Percentiles rank a stretch among this genome's conserved stretches.
These are phyloP conservation scores for Orientallactaga bullata DNA, from an alignment of 2,113 vertebrate genomes.

Conservation along the genomic window DNA sequence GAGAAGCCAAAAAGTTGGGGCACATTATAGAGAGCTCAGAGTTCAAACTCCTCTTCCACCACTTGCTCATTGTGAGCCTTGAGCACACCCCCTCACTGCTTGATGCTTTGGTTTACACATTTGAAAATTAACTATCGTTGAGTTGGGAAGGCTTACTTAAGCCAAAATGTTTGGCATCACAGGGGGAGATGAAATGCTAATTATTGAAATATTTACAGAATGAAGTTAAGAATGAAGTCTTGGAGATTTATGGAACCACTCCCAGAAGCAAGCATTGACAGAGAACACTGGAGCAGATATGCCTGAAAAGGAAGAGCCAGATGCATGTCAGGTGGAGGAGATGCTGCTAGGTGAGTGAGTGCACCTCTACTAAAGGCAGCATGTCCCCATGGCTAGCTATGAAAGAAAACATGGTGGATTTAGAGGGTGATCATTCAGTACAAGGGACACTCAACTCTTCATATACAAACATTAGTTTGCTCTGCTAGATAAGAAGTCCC, in stretches of 20 bases:
- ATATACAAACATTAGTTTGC: neutral
- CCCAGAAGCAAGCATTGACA: neutral
- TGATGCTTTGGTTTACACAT: neutral
- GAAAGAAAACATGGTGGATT: neutral
- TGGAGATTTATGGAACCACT: neutral
- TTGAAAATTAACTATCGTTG: neutral
- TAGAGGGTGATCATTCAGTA: neutral
- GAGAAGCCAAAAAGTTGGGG: too few species aligned
- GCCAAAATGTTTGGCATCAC: neutral
- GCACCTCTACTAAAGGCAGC: neutral
- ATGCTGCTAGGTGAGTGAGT: fast-evolving
- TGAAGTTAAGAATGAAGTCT: neutral
- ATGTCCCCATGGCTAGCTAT: neutral
- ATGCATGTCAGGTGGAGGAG: neutral
- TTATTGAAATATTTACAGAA: conserved; percentile 12
- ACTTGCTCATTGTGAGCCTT: neutral
- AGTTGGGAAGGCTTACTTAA: neutral
- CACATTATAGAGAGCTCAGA: neutral
- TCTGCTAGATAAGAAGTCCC: neutral
- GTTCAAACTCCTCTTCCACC: neutral
- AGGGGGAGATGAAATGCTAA: neutral
- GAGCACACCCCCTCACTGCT: neutral
- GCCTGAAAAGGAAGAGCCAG: neutral
- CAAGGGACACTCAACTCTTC: neutral
- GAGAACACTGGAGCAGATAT: neutral